A percentile compares a stretch with the other conserved stretches of the same genome.
Conservation (phyloP, 2,888 invertebrate species). For the Megastigmus dorsalis region DNA sequence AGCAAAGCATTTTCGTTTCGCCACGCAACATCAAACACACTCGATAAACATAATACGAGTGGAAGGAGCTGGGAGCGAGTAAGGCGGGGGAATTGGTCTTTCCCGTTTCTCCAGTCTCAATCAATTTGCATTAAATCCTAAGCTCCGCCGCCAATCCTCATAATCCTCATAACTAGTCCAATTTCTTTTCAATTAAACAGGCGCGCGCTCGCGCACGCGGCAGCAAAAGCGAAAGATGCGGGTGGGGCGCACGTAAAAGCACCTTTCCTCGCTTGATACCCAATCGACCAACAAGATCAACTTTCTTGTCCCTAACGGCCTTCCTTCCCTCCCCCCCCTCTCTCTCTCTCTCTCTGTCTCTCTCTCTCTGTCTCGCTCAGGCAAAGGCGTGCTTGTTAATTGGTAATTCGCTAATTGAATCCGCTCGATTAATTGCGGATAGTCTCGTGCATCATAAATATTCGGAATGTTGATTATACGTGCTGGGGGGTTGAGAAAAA, state of each 20-base stretch:
- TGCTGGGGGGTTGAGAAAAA: background rate
- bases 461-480: constrained; percentile 64
- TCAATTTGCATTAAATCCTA: constrained; percentile 20
- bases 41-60: too few relatives aligned
- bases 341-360: too few relatives aligned
- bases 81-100: too few relatives aligned
- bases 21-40: too few relatives aligned
- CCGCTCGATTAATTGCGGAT: constrained; percentile 70
- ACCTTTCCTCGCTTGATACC: constrained; percentile 30
- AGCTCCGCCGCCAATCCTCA: constrained; percentile 15
- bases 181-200: constrained; percentile 58
- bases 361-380: too few relatives aligned
- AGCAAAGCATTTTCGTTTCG: too few relatives aligned
- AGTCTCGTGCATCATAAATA: constrained; percentile 69
- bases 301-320: constrained; percentile 53
- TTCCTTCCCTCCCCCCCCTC: too few relatives aligned
- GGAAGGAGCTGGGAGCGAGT: too few relatives aligned
- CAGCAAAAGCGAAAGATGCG: background rate
- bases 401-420: constrained; percentile 73
- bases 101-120: too few relatives aligned
- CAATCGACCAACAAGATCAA: constrained; percentile 65
- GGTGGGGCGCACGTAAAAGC: background rate
- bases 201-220: too few relatives aligned
- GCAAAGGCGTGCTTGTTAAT: constrained; percentile 67
- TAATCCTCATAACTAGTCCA: background rate